phyloP scores from a whole-genome alignment of 2,113 vertebrate genomes.

The Leucosticte australis region DNA sequence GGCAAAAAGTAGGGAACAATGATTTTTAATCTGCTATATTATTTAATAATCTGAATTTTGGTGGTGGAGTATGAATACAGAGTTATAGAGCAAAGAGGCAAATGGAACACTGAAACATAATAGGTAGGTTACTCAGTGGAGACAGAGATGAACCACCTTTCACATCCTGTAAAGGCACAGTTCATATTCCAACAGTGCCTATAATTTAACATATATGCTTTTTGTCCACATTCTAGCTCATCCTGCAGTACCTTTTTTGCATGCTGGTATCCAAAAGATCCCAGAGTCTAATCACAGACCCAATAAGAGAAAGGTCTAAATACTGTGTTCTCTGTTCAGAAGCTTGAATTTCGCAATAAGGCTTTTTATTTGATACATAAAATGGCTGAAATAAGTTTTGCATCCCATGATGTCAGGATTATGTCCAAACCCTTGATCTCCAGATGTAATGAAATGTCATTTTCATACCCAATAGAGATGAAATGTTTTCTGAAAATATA shows the following conservation, averaged over 20 bases:
- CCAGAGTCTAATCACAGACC: background rate
- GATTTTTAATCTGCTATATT: background rate
- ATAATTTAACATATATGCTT: background rate
- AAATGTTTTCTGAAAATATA: background rate
- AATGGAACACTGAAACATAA: background rate
- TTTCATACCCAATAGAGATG: background rate
- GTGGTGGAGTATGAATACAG: background rate
- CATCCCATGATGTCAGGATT: background rate
- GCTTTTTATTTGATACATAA: background rate
- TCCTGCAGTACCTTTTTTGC: background rate
- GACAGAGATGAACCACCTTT: background rate
- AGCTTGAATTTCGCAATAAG: background rate
- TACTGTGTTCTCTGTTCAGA: background rate
- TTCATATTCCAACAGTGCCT: background rate
- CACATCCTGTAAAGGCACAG: background rate
- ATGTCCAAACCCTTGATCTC: background rate
- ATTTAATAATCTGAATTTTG: background rate
- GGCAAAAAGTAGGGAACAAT: background rate
- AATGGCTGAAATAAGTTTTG: background rate
- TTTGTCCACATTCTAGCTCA: background rate
- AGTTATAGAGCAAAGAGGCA: background rate
- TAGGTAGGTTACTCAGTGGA: background rate
- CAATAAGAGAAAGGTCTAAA: background rate
- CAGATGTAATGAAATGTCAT: background rate
- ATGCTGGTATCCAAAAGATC: background rate